These are phyloP conservation scores for Brachionus paranguensis DNA, from an alignment of 1,140 invertebrate genomes.

Conservation along the genomic window DNA sequence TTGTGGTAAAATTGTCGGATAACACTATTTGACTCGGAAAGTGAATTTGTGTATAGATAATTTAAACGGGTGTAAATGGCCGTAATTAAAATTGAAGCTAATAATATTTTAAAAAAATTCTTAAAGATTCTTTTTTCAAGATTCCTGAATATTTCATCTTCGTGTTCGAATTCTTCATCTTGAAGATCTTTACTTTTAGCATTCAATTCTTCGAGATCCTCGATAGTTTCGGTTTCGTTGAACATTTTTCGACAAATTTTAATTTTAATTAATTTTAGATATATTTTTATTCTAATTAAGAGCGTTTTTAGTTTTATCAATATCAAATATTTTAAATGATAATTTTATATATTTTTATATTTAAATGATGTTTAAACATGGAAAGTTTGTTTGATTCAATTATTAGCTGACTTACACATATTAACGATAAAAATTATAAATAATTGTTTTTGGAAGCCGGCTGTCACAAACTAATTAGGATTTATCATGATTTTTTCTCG, in stretches of 20 bases:
- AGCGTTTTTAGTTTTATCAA: not conserved
- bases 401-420: no score
- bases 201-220: not conserved
- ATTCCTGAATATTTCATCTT: not conserved
- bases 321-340: not conserved
- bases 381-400: no score
- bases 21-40: not conserved
- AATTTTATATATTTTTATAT: no score
- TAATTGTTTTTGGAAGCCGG: no score
- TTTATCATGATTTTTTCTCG: no score
- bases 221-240: not conserved
- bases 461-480: no score
- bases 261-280: not conserved
- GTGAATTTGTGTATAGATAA: not conserved
- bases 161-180: not conserved
- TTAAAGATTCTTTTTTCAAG: not conserved
- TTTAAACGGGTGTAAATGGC: not conserved
- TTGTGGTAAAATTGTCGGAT: not conserved
- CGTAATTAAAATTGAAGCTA: not conserved
- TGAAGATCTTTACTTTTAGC: not conserved
- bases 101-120: not conserved
- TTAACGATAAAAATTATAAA: no score
- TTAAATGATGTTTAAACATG: no score
- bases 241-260: not conserved
- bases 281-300: not conserved